A percentile compares a stretch with the other conserved stretches of the same genome.
Evolutionary conservation across 1,140 invertebrate genomes (phyloP).

Genomic region (Lordiphosa collinella): DNA sequence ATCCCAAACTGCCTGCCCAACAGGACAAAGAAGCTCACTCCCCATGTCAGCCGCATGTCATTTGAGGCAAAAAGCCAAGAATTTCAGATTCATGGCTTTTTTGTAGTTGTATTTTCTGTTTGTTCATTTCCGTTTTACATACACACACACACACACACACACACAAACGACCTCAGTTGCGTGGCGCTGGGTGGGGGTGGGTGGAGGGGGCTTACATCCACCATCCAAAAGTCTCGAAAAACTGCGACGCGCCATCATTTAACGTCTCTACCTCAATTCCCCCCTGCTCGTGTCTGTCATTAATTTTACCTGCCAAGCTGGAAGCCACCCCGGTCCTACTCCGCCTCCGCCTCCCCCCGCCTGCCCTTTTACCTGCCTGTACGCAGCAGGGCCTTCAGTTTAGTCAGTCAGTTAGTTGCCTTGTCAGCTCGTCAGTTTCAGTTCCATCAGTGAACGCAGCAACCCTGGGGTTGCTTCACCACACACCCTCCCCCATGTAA

Average conservation of each 20-base stretch:
- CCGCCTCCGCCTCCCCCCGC: not conserved
- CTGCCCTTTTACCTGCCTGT: not conserved
- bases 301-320: slow-evolving; percentile 36
- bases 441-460: slow-evolving; percentile 57
- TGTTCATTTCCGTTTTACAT: slow-evolving; percentile 61
- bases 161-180: not conserved
- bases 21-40: slow-evolving; percentile 30
- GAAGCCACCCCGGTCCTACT: slow-evolving; percentile 2
- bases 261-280: slow-evolving; percentile 34
- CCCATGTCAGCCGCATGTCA: slow-evolving; percentile 68
- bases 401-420: slow-evolving; percentile 46
- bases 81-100: slow-evolving; percentile 71
- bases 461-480: slow-evolving; percentile 14
- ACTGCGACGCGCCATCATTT: slow-evolving; percentile 48
- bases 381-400: slow-evolving; percentile 65
- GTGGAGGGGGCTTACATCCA: slow-evolving; percentile 12
- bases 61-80: slow-evolving; percentile 49
- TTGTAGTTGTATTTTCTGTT: slow-evolving; percentile 56
- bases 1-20: not conserved
- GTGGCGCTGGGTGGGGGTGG: not conserved
- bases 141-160: not conserved
- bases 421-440: slow-evolving; percentile 66
- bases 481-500: not conserved
- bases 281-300: slow-evolving; percentile 41
- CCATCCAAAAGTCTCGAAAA: slow-evolving; percentile 27